Evolutionary conservation across 2,797 vertebrate species (phyloP).

Genomic region (Chelonia mydas): DNA sequence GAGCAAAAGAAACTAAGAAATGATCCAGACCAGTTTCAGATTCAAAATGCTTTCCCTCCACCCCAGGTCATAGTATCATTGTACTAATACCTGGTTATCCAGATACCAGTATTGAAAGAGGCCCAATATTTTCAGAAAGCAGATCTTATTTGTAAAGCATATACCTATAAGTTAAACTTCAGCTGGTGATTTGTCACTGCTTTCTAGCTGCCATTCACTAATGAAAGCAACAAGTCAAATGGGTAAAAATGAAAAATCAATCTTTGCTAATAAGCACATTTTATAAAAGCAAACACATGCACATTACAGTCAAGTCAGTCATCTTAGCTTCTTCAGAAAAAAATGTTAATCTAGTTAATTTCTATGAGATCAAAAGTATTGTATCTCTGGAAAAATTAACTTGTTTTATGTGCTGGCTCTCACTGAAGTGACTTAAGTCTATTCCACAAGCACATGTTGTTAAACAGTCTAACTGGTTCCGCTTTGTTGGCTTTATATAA

Average conservation of each 20-base stretch:
- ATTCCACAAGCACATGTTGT: not conserved
- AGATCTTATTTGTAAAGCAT: too few relatives aligned
- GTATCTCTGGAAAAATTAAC: not conserved
- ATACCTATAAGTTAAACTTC: not conserved
- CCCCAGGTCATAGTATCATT: rapidly evolving
- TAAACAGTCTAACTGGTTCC: not conserved
- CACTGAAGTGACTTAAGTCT: not conserved
- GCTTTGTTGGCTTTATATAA: not conserved
- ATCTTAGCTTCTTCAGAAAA: not conserved
- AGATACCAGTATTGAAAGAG: not conserved
- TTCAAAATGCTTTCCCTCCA: not conserved
- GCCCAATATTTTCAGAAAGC: not conserved
- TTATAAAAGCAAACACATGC: not conserved
- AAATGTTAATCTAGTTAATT: not conserved
- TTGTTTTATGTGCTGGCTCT: not conserved
- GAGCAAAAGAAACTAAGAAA: not conserved
- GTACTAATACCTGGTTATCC: not conserved
- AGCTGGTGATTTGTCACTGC: not conserved
- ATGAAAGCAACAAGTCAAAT: not conserved
- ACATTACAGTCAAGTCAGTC: not conserved
- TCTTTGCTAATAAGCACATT: not conserved
- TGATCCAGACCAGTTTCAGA: not conserved
- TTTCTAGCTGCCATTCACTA: not conserved
- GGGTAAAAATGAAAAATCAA: not conserved
- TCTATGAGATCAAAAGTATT: not conserved